Evolutionary conservation across 2,113 vertebrate species (phyloP).

Genomic region (Bambusicola thoracicus): DNA sequence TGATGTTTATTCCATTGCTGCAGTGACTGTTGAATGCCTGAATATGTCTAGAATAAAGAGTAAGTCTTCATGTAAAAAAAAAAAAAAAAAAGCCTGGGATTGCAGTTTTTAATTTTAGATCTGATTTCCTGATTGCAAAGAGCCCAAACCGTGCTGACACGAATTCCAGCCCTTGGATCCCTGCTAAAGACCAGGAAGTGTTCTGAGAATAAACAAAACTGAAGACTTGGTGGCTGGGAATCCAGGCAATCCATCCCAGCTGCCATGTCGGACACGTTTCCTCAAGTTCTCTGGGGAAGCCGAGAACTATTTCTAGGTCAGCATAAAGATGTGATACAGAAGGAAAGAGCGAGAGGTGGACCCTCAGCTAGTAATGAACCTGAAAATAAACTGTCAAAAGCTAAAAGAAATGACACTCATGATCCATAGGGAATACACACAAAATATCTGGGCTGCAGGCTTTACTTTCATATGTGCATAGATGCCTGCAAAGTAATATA

Average conservation of each 20-base stretch:
- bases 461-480: neutral
- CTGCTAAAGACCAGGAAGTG: neutral
- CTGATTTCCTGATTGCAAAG: neutral
- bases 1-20: neutral
- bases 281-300: neutral
- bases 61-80: neutral
- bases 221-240: neutral
- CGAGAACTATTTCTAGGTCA: neutral
- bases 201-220: neutral
- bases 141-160: neutral
- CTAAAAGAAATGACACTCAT: neutral
- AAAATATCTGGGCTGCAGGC: neutral
- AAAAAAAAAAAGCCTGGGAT: neutral
- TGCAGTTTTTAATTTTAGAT: neutral
- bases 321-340: neutral
- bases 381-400: neutral
- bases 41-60: neutral
- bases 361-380: neutral
- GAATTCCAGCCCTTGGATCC: neutral
- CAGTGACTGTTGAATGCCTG: neutral
- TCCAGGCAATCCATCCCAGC: neutral
- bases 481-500: neutral
- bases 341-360: neutral
- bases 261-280: neutral
- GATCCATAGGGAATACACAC: neutral